phyloP scores from a whole-genome alignment of 2,113 vertebrate genomes.

The Ameiurus melas region DNA sequence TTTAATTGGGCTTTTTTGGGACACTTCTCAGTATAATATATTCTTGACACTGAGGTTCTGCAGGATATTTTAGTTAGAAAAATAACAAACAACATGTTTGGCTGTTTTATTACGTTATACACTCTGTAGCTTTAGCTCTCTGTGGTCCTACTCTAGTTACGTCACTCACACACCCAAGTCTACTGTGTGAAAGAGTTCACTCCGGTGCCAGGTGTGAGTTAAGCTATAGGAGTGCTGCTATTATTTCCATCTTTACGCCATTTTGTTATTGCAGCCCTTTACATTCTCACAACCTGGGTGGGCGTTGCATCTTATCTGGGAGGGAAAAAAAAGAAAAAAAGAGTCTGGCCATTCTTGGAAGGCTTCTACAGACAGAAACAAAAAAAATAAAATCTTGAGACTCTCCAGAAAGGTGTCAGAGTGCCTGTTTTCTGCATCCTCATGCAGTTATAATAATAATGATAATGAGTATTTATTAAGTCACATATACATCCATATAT shows the following conservation, averaged over 20 bases:
- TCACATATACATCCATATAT: too few relatives aligned
- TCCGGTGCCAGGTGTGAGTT: neutral
- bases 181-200: neutral
- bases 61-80: too few relatives aligned
- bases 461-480: too few relatives aligned
- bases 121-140: too few relatives aligned
- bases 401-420: neutral
- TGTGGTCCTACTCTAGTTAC: neutral
- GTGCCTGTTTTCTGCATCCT: neutral
- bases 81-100: too few relatives aligned
- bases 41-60: too few relatives aligned
- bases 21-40: too few relatives aligned
- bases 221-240: neutral
- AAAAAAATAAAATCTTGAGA: neutral
- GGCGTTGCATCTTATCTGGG: neutral
- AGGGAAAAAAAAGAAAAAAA: too few relatives aligned
- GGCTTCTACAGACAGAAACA: neutral
- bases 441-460: neutral
- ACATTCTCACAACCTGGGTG: neutral
- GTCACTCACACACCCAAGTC: neutral
- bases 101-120: too few relatives aligned
- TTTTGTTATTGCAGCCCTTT: neutral
- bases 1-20: too few relatives aligned
- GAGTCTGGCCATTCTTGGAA: too few relatives aligned
- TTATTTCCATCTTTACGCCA: neutral